phyloP scores from a whole-genome alignment of 2,888 invertebrate genomes.

The Lampropteryx suffumata region DNA sequence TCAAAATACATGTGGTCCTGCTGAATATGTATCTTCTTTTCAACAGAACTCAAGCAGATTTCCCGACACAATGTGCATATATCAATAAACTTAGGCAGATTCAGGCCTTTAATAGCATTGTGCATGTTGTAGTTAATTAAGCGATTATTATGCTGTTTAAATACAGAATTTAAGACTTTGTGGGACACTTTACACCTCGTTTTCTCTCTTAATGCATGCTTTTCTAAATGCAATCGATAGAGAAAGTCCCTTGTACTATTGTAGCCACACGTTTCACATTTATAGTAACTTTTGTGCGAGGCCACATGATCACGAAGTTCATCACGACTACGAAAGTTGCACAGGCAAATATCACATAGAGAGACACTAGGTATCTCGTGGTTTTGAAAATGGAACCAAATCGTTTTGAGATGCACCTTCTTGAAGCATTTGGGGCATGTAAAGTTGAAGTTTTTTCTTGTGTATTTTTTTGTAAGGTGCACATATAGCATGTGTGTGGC shows the following conservation, averaged over 20 bases:
- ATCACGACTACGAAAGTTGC: constrained; percentile 24
- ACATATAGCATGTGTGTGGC: constrained; percentile 39
- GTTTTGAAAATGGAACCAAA: constrained; percentile 49
- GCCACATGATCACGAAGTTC: constrained; percentile 42
- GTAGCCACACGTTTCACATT: constrained; percentile 49
- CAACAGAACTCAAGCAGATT: constrained; percentile 37
- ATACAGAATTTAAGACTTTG: constrained; percentile 24
- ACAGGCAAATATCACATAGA: constrained; percentile 52
- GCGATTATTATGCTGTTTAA: constrained; percentile 1
- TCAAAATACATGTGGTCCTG: constrained; percentile 34
- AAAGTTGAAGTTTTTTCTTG: background rate
- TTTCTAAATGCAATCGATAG: constrained; percentile 41
- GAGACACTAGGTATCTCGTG: constrained; percentile 47
- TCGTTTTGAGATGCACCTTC: background rate
- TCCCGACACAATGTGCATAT: constrained; percentile 59
- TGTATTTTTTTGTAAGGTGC: constrained; percentile 21
- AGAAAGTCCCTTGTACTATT: constrained; percentile 29
- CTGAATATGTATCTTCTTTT: constrained; percentile 41
- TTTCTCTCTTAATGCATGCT: constrained; percentile 30
- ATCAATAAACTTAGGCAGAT: constrained; percentile 33
- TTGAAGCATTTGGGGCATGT: constrained; percentile 51
- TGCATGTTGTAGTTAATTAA: constrained; percentile 18
- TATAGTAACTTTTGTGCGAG: constrained; percentile 39
- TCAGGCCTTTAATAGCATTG: constrained; percentile 38
- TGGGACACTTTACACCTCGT: background rate